These are phyloP conservation scores for Listronotus oregonensis DNA, from an alignment of 1,140 invertebrate genomes.

Conservation along the genomic window DNA sequence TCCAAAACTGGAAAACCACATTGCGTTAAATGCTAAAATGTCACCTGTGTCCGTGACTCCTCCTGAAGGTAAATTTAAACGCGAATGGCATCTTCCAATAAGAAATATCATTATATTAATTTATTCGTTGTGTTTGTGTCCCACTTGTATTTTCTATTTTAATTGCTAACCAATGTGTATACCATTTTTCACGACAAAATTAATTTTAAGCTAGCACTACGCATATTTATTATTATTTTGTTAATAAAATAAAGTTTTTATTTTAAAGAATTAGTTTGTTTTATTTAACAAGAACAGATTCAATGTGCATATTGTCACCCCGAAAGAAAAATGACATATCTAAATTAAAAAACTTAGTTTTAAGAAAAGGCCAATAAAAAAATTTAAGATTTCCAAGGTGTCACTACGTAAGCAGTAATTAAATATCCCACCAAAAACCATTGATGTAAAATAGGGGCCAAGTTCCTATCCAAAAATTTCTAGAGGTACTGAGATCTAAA, in stretches of 20 bases:
- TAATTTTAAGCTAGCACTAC: constrained; percentile 6
- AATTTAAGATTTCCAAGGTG: no score
- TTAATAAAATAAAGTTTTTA: constrained; percentile 13
- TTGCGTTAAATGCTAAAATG: constrained; percentile 55
- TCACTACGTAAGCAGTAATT: no score
- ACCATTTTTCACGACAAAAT: background rate
- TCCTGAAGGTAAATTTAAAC: background rate
- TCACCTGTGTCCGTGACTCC: no score
- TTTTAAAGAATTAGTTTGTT: background rate
- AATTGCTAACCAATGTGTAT: background rate
- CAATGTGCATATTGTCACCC: no score
- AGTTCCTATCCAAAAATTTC: no score
- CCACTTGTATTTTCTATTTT: background rate
- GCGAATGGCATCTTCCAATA: constrained; percentile 6
- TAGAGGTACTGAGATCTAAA: no score
- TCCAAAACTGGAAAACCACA: constrained; percentile 61
- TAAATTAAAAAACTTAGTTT: no score
- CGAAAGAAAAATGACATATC: no score
- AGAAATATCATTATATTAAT: background rate
- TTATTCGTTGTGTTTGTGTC: background rate
- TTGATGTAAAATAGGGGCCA: no score
- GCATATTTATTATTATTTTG: constrained; percentile 9
- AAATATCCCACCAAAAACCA: no score
- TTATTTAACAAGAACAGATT: no score
- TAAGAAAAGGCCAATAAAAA: no score